These are phyloP conservation scores for Melanocharis versteri DNA, from an alignment of 2,113 vertebrate species.

Conservation along the genomic window DNA sequence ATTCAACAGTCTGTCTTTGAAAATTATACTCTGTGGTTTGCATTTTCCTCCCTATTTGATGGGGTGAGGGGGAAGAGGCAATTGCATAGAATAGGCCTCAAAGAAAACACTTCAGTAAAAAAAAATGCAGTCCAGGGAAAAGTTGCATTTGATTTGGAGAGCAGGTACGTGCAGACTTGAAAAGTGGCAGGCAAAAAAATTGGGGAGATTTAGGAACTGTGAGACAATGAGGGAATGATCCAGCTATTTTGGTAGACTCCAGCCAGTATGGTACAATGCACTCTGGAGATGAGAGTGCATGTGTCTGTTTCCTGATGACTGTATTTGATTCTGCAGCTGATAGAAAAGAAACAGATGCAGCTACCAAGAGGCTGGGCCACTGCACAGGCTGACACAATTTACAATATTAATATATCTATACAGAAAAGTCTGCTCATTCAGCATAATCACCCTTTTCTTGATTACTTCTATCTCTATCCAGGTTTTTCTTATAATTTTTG, in stretches of 20 bases:
- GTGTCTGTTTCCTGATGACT: not conserved
- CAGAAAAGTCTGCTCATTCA: not conserved
- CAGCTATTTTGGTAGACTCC: not conserved
- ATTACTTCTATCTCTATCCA: not conserved
- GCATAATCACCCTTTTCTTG: not conserved
- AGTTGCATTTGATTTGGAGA: not conserved
- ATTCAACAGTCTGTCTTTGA: not conserved
- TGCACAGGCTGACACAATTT: not conserved
- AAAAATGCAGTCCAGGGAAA: not conserved
- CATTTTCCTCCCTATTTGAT: not conserved
- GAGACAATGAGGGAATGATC: not conserved
- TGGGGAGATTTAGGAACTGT: not conserved
- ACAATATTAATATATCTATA: not conserved
- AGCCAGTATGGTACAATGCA: not conserved
- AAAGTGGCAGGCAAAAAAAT: not conserved
- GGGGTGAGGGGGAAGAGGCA: not conserved
- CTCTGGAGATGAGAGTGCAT: not conserved
- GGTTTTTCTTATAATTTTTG: not conserved
- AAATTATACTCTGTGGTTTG: not conserved
- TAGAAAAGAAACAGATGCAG: not conserved
- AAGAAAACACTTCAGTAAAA: not conserved
- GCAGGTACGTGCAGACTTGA: not conserved
- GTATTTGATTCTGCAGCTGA: slow-evolving; percentile 1
- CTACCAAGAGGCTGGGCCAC: not conserved
- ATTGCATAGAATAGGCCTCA: not conserved